Evolutionary conservation across 2,113 vertebrate genomes (phyloP).

Genomic region (Pluvialis apricaria): DNA sequence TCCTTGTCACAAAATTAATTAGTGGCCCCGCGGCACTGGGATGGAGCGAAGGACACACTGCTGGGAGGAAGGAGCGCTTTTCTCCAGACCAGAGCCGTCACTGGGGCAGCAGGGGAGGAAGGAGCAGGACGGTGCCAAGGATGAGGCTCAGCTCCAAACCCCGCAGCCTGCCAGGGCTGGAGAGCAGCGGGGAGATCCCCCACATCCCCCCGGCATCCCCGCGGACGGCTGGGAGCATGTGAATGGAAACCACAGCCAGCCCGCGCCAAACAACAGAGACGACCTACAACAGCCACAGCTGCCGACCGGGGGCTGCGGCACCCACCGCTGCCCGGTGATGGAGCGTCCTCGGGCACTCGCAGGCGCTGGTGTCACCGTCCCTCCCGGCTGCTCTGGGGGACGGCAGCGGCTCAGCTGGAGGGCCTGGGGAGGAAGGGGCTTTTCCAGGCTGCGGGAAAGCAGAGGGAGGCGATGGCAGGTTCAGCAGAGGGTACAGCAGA

Average conservation of each 20-base stretch:
- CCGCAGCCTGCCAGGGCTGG: rapidly evolving
- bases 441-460: neutral
- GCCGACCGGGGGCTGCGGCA: neutral
- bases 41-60: neutral
- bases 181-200: neutral
- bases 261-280: neutral
- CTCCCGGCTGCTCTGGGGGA: neutral
- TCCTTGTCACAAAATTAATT: neutral
- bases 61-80: neutral
- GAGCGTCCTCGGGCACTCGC: neutral
- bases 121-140: neutral
- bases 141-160: neutral
- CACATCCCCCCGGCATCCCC: neutral
- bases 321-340: neutral
- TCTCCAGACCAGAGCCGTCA: neutral
- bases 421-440: neutral
- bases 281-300: neutral
- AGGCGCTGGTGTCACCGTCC: neutral
- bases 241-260: neutral
- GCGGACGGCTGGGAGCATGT: neutral
- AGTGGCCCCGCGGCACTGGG: neutral
- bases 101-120: neutral
- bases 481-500: neutral
- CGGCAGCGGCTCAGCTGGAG: rapidly evolving
- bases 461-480: neutral